These are phyloP conservation scores for Lates japonicus DNA, from an alignment of 2,797 vertebrate species.

Conservation along the genomic window DNA sequence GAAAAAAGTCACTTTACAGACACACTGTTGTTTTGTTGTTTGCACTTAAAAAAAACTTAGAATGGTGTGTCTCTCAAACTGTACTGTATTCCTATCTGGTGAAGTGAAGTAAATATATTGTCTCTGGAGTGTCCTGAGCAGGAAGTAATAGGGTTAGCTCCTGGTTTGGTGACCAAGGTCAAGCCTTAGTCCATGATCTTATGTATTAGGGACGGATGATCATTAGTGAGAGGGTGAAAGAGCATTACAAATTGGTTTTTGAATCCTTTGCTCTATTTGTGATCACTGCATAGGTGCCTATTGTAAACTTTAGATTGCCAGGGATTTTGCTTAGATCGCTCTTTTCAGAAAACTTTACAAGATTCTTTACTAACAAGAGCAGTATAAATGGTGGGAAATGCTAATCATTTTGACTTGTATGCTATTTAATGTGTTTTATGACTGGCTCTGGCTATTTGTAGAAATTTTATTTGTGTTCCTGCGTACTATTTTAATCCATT, in stretches of 20 bases:
- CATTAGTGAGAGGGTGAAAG: conserved; percentile 63
- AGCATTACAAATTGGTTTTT: conserved; percentile 48
- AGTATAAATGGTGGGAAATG: conserved; percentile 16
- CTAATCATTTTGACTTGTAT: conserved; percentile 27
- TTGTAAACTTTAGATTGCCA: background rate
- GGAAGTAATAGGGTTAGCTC: conserved; percentile 65
- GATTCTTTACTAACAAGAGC: conserved; percentile 3
- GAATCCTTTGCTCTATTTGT: conserved; percentile 45
- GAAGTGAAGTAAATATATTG: conserved; percentile 21
- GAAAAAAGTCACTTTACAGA: background rate
- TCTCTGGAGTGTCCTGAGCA: conserved; percentile 23
- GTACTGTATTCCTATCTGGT: background rate
- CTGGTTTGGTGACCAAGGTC: conserved; percentile 63
- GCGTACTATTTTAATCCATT: conserved; percentile 67
- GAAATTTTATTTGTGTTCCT: conserved; percentile 59
- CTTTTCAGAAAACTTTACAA: conserved; percentile 10
- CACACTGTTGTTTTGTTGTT: background rate
- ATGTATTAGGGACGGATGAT: conserved; percentile 70
- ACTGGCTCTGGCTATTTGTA: conserved; percentile 58
- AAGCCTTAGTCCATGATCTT: conserved; percentile 69
- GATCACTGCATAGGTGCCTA: conserved; percentile 18
- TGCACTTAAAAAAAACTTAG: background rate
- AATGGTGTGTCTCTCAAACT: background rate
- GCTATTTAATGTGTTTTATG: conserved; percentile 36
- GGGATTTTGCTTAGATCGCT: background rate